Evolutionary conservation across 2,888 invertebrate species (phyloP).

Genomic region (Zaprionus bogoriensis): DNA sequence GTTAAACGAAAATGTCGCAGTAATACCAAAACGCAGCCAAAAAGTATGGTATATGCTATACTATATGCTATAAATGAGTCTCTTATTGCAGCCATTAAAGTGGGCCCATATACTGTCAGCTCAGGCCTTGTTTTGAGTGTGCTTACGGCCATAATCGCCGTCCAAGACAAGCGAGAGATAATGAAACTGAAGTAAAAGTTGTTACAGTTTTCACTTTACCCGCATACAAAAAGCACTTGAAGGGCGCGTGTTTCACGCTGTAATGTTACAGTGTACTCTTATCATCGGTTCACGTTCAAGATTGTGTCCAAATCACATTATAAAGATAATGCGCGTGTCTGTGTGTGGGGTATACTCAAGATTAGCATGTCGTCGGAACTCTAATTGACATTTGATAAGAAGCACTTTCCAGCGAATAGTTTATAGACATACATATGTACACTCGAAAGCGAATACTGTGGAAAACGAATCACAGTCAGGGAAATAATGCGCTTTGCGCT

Average conservation of each 20-base stretch:
- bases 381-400: constrained; percentile 37
- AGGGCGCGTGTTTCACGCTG: constrained; percentile 6
- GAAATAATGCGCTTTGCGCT: background rate
- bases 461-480: too few relatives aligned
- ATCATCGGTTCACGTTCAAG: background rate
- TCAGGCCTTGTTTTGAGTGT: too few relatives aligned
- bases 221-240: background rate
- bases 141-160: too few relatives aligned
- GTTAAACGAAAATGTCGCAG: too few relatives aligned
- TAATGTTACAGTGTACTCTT: background rate
- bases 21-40: too few relatives aligned
- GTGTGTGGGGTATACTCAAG: background rate
- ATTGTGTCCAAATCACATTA: background rate
- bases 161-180: background rate
- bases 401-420: constrained; percentile 10
- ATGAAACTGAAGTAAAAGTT: constrained; percentile 8
- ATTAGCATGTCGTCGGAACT: constrained; percentile 21
- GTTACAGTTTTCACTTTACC: background rate
- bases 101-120: too few relatives aligned
- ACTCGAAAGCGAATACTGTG: too few relatives aligned
- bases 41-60: too few relatives aligned
- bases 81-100: too few relatives aligned
- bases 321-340: background rate
- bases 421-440: constrained; percentile 1
- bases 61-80: too few relatives aligned